phyloP scores from a whole-genome alignment of 2,797 vertebrate genomes.

The Galaxias olidus region DNA sequence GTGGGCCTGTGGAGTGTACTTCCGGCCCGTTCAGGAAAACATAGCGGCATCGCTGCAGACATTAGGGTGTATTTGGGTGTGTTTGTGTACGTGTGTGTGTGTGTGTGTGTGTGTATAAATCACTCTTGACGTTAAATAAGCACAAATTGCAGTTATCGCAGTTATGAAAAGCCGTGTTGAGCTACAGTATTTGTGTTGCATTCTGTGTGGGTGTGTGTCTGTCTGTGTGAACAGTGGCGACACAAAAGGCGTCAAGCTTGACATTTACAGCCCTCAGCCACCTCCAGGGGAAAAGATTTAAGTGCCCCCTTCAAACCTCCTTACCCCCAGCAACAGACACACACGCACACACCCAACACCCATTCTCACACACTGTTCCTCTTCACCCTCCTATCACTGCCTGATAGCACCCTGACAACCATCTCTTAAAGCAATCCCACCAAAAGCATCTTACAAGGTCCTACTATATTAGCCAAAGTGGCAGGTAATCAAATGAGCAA shows the following conservation, averaged over 20 bases:
- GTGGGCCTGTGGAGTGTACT: no score
- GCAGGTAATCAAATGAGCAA: constrained; percentile 45
- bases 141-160: no score
- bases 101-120: constrained; percentile 3
- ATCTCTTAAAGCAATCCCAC: constrained; percentile 11
- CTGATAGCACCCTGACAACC: background rate
- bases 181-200: no score
- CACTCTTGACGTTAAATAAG: no score
- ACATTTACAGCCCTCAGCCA: constrained; percentile 3
- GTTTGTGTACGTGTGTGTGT: constrained; percentile 12
- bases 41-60: no score
- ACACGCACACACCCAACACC: background rate
- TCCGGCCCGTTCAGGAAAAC: no score
- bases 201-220: constrained; percentile 3
- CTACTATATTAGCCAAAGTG: constrained; percentile 27
- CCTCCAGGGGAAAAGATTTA: constrained; percentile 5
- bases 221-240: background rate
- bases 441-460: constrained; percentile 10
- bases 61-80: constrained; percentile 6
- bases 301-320: background rate
- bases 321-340: background rate
- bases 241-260: constrained; percentile 14
- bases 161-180: no score
- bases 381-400: background rate
- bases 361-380: background rate